phyloP scores from a whole-genome alignment of 2,888 invertebrate species.

The Elmis aenea region DNA sequence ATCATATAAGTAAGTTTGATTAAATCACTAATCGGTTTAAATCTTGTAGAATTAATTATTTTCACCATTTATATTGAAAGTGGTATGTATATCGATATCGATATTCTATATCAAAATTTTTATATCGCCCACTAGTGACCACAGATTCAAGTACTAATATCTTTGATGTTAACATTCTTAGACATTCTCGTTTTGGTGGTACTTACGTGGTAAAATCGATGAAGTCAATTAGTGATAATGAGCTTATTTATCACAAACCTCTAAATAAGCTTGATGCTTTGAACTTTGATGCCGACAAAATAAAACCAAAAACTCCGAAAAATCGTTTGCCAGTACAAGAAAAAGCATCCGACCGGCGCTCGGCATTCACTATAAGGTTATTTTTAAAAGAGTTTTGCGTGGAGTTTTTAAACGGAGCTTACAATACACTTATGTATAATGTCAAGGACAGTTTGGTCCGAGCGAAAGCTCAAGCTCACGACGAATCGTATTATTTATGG shows the following conservation, averaged over 20 bases:
- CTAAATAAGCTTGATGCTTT: constrained; percentile 70
- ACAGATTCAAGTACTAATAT: too few relatives aligned
- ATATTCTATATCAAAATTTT: too few relatives aligned
- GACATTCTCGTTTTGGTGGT: constrained; percentile 92
- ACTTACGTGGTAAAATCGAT: constrained; percentile 89
- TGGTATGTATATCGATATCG: too few relatives aligned
- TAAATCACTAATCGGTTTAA: too few relatives aligned
- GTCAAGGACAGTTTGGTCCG: constrained; percentile 72
- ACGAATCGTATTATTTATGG: constrained; percentile 94
- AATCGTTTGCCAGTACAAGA: constrained; percentile 70
- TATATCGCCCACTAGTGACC: too few relatives aligned
- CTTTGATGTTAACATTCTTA: too few relatives aligned
- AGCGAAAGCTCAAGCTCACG: constrained; percentile 69
- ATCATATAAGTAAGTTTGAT: too few relatives aligned
- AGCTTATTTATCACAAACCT: constrained; percentile 84
- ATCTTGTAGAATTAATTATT: too few relatives aligned
- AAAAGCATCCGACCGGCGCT: constrained; percentile 63
- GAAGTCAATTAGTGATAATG: constrained; percentile 85
- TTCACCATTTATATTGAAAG: too few relatives aligned
- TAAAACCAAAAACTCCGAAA: constrained; percentile 65
- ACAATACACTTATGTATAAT: constrained; percentile 87
- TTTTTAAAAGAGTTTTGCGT: constrained; percentile 92
- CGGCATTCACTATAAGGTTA: constrained; percentile 83
- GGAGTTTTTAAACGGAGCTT: constrained; percentile 86
- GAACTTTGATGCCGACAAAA: constrained; percentile 73